Conservation (phyloP, 2,888 invertebrate genomes). For the Ditylenchus weischeri region DNA sequence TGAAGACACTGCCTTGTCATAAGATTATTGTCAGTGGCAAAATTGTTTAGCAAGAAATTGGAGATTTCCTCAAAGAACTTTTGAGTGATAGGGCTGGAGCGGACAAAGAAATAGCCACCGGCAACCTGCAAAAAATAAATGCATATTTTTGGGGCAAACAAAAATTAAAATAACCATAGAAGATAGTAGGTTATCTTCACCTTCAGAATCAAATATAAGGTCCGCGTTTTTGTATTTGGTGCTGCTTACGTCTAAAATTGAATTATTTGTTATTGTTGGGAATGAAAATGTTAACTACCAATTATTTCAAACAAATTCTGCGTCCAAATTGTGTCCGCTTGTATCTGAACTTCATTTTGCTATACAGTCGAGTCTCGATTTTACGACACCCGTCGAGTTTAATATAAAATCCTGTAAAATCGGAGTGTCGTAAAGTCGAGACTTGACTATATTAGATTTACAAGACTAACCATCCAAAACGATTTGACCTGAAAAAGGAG, state of each 20-base stretch:
- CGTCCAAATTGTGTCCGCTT: conserved; percentile 55
- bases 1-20: conserved; percentile 48
- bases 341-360: conserved; percentile 32
- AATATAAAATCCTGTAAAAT: no score
- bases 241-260: conserved; percentile 11
- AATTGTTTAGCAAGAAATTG: conserved; percentile 35
- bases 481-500: conserved; percentile 19
- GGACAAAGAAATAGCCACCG: conserved; percentile 51
- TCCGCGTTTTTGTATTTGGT: conserved; percentile 24
- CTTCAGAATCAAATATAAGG: conserved; percentile 51
- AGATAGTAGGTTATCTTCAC: conserved; percentile 39
- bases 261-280: not conserved
- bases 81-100: conserved; percentile 34
- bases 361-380: no score
- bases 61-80: conserved; percentile 40
- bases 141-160: not conserved
- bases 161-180: conserved; percentile 35
- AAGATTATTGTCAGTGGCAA: conserved; percentile 53
- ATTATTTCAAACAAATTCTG: conserved; percentile 48
- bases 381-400: no score
- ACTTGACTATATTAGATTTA: not conserved
- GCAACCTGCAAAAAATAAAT: conserved; percentile 28
- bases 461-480: conserved; percentile 25
- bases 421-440: not conserved
- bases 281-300: conserved; percentile 28